Conservation (phyloP, 2,888 invertebrate genomes). For the Zhuqinia jingwanae region DNA sequence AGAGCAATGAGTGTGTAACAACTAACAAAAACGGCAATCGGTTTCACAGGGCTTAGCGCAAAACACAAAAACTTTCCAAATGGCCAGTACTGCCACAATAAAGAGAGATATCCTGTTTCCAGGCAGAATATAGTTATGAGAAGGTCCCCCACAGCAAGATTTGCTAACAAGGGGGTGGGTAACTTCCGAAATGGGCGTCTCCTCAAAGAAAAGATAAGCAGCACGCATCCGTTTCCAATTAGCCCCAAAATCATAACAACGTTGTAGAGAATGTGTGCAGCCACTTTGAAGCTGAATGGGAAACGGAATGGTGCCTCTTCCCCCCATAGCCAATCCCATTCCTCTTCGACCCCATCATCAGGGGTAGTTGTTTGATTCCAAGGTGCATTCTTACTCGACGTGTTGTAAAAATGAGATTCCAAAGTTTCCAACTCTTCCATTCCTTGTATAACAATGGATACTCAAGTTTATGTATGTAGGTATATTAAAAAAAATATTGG, state of each 20-base stretch:
- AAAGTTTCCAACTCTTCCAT: not conserved
- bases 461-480: too few relatives aligned
- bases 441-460: not conserved
- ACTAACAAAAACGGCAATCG: conserved; percentile 84
- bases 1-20: conserved; percentile 95
- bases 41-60: conserved; percentile 80
- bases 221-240: conserved; percentile 64
- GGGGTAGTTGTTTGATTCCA: not conserved
- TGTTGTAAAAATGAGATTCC: conserved; percentile 1
- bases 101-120: conserved; percentile 92
- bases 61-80: conserved; percentile 92
- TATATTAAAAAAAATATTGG: too few relatives aligned
- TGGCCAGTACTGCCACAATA: conserved; percentile 91
- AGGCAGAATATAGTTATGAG: conserved; percentile 94
- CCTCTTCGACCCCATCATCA: not conserved
- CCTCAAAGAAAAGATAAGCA: conserved; percentile 36
- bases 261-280: conserved; percentile 63
- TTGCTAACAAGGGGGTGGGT: conserved; percentile 85
- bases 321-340: conserved; percentile 45
- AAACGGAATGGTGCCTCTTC: conserved; percentile 52
- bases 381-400: not conserved
- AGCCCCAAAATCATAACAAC: conserved; percentile 57
- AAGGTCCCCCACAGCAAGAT: conserved; percentile 93
- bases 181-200: conserved; percentile 48
- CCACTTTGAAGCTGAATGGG: conserved; percentile 42